A percentile compares a stretch with the other conserved stretches of the same genome.
These are phyloP conservation scores for Tetraodon nigroviridis DNA, from an alignment of 2,113 vertebrate species.

Conservation along the genomic window DNA sequence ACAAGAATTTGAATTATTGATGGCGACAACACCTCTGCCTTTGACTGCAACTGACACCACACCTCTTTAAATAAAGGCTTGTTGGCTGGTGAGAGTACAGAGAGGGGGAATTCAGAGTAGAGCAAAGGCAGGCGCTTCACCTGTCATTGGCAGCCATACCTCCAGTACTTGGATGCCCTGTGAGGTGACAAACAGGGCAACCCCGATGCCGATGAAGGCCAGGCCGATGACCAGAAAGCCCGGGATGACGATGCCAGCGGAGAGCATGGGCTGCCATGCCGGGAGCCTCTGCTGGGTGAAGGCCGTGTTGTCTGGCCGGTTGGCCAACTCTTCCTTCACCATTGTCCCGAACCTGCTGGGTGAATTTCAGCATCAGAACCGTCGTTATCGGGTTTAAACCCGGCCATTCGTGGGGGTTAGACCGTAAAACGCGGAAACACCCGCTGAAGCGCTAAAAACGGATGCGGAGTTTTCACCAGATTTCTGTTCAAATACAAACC, in stretches of 20 bases:
- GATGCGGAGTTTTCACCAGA: background rate
- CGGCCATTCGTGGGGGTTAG: background rate
- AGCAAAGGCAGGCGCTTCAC: background rate
- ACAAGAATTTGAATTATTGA: constrained; percentile 35
- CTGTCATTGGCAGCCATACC: constrained; percentile 51
- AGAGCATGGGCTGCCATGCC: constrained; percentile 89
- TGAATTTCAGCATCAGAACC: background rate
- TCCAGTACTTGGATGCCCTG: constrained; percentile 74
- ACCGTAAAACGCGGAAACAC: background rate
- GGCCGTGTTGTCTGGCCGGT: constrained; percentile 86
- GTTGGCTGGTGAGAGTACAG: background rate
- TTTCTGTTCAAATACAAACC: background rate
- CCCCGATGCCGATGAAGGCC: constrained; percentile 83
- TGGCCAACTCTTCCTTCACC: constrained; percentile 51
- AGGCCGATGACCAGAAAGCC: constrained; percentile 80
- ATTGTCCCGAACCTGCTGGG: constrained; percentile 41
- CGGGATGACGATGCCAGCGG: constrained; percentile 82
- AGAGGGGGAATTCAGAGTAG: background rate
- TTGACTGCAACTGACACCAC: constrained; percentile 12
- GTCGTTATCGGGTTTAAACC: background rate
- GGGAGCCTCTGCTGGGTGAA: constrained; percentile 90
- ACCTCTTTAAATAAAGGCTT: background rate
- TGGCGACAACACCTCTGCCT: constrained; percentile 11
- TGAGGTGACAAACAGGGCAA: constrained; percentile 81
- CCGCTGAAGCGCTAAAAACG: background rate